phyloP scores from a whole-genome alignment of 2,797 vertebrate genomes.

The Manis pentadactyla region DNA sequence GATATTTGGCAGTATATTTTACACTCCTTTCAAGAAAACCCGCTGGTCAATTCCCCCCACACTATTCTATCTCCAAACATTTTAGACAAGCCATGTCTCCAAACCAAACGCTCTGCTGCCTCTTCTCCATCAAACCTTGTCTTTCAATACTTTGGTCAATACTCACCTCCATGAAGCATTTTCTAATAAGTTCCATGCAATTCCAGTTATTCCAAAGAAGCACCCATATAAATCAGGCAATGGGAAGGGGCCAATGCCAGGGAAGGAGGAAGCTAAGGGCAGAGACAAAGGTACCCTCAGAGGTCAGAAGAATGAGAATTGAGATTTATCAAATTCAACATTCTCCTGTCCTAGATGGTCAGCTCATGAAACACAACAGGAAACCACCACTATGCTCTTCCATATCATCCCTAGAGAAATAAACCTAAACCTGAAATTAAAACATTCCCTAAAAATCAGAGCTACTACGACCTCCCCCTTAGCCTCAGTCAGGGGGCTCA shows the following conservation, averaged over 20 bases:
- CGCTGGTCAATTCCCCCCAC: neutral
- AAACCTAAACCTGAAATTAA: slow-evolving; percentile 22
- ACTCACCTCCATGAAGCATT: slow-evolving; percentile 23
- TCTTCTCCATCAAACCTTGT: neutral
- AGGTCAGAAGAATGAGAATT: slow-evolving; percentile 17
- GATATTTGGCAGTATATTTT: neutral
- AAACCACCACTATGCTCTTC: neutral
- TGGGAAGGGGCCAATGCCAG: neutral
- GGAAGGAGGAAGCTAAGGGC: neutral
- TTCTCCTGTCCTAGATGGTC: neutral
- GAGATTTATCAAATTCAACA: slow-evolving; percentile 1
- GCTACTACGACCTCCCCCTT: neutral
- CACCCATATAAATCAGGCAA: slow-evolving; percentile 3
- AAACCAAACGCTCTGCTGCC: slow-evolving; percentile 1
- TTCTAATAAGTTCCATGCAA: neutral
- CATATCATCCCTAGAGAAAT: neutral
- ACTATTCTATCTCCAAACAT: slow-evolving; percentile 2
- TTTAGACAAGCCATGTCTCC: neutral
- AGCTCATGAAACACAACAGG: slow-evolving; percentile 20
- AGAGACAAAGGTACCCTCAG: neutral
- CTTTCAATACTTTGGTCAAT: slow-evolving; percentile 41
- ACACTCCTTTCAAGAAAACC: slow-evolving; percentile 19
- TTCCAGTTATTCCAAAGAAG: slow-evolving; percentile 43
- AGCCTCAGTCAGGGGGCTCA: neutral
- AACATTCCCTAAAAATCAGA: slow-evolving; percentile 30